A percentile compares a stretch with the other conserved stretches of the same genome.
These are phyloP conservation scores for Spizaetus ornatus DNA, from an alignment of 2,113 vertebrate species.

Conservation along the genomic window DNA sequence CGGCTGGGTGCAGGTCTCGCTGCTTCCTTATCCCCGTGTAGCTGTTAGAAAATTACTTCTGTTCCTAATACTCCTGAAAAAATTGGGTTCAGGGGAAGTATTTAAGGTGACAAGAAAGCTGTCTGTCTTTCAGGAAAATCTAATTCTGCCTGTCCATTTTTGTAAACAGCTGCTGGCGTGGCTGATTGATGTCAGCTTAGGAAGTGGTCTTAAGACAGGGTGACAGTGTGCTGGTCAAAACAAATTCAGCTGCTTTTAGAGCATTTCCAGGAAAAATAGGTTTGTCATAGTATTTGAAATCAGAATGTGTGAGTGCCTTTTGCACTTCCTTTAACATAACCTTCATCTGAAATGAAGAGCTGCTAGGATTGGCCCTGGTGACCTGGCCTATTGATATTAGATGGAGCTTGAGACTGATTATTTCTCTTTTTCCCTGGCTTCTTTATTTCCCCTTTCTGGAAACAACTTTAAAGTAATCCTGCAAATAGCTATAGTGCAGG, in stretches of 20 bases:
- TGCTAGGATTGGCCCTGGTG: neutral
- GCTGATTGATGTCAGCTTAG: conserved; percentile 39
- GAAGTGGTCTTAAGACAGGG: neutral
- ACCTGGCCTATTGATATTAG: neutral
- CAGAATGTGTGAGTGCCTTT: neutral
- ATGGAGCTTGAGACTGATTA: neutral
- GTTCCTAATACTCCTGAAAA: neutral
- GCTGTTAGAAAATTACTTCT: conserved; percentile 5
- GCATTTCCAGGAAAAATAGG: conserved; percentile 24
- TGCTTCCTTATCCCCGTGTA: neutral
- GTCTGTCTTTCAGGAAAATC: neutral
- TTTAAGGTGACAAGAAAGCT: conserved; percentile 15
- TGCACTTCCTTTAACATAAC: neutral
- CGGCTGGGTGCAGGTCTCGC: neutral
- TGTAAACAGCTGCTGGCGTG: neutral
- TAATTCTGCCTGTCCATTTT: conserved; percentile 1
- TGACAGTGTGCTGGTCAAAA: neutral
- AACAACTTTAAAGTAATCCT: neutral
- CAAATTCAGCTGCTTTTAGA: conserved; percentile 38
- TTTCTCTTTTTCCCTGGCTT: neutral
- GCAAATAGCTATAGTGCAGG: neutral
- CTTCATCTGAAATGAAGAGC: neutral
- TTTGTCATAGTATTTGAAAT: neutral
- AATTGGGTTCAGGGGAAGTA: neutral
- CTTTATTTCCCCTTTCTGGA: neutral